Conservation (phyloP, 2,888 invertebrate species). For the Macropis europaea region DNA sequence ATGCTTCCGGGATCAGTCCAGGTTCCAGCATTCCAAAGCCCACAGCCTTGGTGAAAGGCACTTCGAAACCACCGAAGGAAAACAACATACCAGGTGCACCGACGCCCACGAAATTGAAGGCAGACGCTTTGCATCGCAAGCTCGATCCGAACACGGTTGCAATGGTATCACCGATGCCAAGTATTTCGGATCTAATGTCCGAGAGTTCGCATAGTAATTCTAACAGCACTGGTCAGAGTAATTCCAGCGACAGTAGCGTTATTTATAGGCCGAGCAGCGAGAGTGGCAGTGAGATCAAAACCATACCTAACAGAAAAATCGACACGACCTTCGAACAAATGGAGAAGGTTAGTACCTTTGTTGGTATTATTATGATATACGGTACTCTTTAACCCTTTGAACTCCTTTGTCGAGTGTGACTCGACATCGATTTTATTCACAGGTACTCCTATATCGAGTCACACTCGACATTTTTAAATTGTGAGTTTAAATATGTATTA, state of each 20-base stretch:
- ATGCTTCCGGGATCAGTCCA: constrained; percentile 63
- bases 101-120: constrained; percentile 80
- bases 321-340: constrained; percentile 79
- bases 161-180: constrained; percentile 90
- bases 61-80: constrained; percentile 87
- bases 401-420: too few species aligned
- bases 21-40: constrained; percentile 92
- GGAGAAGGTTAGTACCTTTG: constrained; percentile 79
- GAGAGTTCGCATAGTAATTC: constrained; percentile 84
- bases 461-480: too few species aligned
- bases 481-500: too few species aligned
- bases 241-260: constrained; percentile 87
- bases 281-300: constrained; percentile 84
- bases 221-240: constrained; percentile 84
- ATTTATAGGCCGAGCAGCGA: constrained; percentile 88
- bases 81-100: constrained; percentile 78
- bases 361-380: not conserved
- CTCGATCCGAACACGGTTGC: constrained; percentile 76
- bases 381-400: too few species aligned
- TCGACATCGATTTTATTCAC: too few species aligned
- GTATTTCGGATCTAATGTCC: constrained; percentile 83
- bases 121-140: constrained; percentile 73
- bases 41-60: constrained; percentile 95
- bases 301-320: constrained; percentile 82
- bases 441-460: too few species aligned